These are phyloP conservation scores for Heliornis fulica DNA, from an alignment of 2,113 vertebrate genomes.

Conservation along the genomic window DNA sequence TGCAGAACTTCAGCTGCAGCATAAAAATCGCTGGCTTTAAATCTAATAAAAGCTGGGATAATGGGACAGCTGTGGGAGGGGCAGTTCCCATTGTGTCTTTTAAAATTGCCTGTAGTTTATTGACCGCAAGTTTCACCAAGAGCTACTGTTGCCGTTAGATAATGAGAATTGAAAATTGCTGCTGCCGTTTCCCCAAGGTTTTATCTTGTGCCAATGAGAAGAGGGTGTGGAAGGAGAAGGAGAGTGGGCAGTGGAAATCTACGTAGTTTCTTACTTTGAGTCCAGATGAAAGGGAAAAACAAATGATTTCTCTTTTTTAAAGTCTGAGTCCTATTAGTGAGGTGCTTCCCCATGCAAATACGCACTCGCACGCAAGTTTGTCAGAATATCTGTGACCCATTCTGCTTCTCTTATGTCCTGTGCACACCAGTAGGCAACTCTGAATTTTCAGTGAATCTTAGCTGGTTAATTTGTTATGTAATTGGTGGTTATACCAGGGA, in stretches of 20 bases:
- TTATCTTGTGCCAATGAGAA: not conserved
- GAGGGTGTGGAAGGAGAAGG: not conserved
- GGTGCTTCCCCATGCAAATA: not conserved
- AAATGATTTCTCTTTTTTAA: not conserved
- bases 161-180: slow-evolving; percentile 68
- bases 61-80: slow-evolving; percentile 66
- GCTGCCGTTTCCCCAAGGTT: slow-evolving; percentile 51
- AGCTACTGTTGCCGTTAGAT: slow-evolving; percentile 51
- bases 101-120: slow-evolving; percentile 67
- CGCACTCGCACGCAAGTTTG: not conserved
- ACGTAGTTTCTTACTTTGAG: not conserved
- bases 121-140: slow-evolving; percentile 62
- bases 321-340: not conserved
- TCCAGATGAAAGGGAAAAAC: not conserved
- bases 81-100: slow-evolving; percentile 62
- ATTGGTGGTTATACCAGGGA: not conserved
- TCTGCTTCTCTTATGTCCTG: not conserved
- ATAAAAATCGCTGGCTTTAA: slow-evolving; percentile 57
- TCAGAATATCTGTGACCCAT: not conserved
- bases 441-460: not conserved
- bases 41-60: slow-evolving; percentile 68
- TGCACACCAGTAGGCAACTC: not conserved
- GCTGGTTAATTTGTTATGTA: not conserved
- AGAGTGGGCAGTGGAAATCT: slow-evolving; percentile 21
- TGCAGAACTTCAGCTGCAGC: slow-evolving; percentile 44